Conservation (phyloP, 2,797 vertebrate species). For the Rhinophrynus dorsalis region DNA sequence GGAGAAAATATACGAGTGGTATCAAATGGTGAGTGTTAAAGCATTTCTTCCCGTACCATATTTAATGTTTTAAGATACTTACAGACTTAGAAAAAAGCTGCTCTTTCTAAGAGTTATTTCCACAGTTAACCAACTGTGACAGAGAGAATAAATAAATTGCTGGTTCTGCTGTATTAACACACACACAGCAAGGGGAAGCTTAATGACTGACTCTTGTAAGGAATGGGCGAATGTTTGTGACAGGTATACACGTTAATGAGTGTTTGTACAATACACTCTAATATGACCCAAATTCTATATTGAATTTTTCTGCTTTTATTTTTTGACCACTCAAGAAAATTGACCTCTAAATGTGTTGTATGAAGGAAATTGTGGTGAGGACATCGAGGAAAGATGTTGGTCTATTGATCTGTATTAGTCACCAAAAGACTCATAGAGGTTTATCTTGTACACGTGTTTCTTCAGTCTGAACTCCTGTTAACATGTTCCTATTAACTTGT, state of each 20-base stretch:
- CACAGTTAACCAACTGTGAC: slow-evolving; percentile 31
- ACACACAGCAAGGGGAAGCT: neutral
- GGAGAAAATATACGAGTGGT: slow-evolving; percentile 25
- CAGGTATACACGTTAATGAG: neutral
- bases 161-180: slow-evolving; percentile 7
- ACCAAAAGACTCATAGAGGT: too few relatives aligned
- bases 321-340: too few relatives aligned
- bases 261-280: neutral
- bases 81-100: slow-evolving; percentile 15
- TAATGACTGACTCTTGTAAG: neutral
- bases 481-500: too few relatives aligned
- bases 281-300: neutral
- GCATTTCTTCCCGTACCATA: slow-evolving; percentile 17
- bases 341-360: too few relatives aligned
- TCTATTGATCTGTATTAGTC: too few relatives aligned
- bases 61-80: slow-evolving; percentile 27
- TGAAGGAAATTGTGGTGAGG: too few relatives aligned
- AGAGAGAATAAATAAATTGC: slow-evolving; percentile 32
- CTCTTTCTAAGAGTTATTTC: slow-evolving; percentile 31
- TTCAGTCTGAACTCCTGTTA: too few relatives aligned
- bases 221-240: neutral
- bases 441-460: too few relatives aligned
- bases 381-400: too few relatives aligned
- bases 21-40: slow-evolving; percentile 20
- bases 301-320: neutral